Evolutionary conservation across 2,113 vertebrate species (phyloP).

Genomic region (Acrocephalus arundinaceus): DNA sequence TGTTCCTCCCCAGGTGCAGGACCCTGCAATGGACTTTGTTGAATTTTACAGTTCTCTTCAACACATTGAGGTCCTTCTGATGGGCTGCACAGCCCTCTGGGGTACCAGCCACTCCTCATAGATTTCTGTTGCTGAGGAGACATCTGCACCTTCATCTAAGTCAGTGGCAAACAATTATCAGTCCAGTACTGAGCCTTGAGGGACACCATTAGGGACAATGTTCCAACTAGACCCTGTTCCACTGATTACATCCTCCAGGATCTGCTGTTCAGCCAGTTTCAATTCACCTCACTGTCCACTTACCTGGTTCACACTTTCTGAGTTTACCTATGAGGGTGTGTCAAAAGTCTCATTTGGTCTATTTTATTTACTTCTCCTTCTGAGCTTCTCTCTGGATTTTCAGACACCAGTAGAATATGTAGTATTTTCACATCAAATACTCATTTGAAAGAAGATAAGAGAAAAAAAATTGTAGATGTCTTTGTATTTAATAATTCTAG

Average conservation of each 20-base stretch:
- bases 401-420: not conserved
- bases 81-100: not conserved
- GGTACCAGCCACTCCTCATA: not conserved
- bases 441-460: not conserved
- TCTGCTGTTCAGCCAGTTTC: not conserved
- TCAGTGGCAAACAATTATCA: not conserved
- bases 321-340: not conserved
- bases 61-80: fast-evolving
- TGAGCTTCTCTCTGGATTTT: not conserved
- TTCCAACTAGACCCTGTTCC: not conserved
- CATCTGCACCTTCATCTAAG: not conserved
- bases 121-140: not conserved
- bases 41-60: not conserved
- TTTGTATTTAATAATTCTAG: not conserved
- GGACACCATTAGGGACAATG: not conserved
- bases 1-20: not conserved
- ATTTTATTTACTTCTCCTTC: not conserved
- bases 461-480: not conserved
- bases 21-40: not conserved
- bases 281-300: not conserved
- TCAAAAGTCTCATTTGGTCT: not conserved
- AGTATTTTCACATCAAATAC: not conserved
- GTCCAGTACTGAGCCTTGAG: not conserved
- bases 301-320: not conserved
- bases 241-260: not conserved